phyloP scores from a whole-genome alignment of 53 echinoderm and acorn worm species.

The Arbacia lixula region DNA sequence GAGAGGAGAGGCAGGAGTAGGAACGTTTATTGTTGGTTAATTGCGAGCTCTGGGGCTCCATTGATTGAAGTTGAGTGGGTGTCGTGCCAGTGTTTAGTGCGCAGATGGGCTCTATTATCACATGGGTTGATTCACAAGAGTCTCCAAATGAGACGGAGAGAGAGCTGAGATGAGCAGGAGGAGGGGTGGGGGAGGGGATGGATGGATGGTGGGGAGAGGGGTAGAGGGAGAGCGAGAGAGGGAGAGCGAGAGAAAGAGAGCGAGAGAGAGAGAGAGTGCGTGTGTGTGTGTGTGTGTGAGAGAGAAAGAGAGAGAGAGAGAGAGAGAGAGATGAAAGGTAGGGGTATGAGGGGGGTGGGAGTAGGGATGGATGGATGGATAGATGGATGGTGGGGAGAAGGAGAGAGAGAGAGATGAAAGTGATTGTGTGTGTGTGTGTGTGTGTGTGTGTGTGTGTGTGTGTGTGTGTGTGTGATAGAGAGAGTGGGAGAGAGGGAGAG shows the following conservation, averaged over 20 bases:
- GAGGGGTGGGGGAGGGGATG: no score
- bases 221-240: no score
- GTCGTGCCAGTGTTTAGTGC: conserved; percentile 45
- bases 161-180: not conserved
- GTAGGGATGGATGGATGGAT: no score
- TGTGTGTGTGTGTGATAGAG: not conserved
- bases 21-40: conserved; percentile 30
- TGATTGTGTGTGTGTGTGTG: not conserved
- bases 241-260: not conserved
- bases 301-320: conserved; percentile 3
- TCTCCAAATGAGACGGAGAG: no score
- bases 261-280: not conserved
- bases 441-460: not conserved
- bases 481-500: not conserved
- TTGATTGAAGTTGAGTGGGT: conserved; percentile 30
- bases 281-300: not conserved
- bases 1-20: conserved; percentile 18
- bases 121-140: conserved; percentile 7
- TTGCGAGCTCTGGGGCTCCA: conserved; percentile 22
- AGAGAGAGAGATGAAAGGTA: not conserved
- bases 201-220: no score
- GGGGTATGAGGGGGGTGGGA: no score
- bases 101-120: conserved; percentile 17
- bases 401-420: not conserved
- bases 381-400: not conserved